Evolutionary conservation across 2,113 vertebrate genomes (phyloP).

Genomic region (Hemiscyllium ocellatum): DNA sequence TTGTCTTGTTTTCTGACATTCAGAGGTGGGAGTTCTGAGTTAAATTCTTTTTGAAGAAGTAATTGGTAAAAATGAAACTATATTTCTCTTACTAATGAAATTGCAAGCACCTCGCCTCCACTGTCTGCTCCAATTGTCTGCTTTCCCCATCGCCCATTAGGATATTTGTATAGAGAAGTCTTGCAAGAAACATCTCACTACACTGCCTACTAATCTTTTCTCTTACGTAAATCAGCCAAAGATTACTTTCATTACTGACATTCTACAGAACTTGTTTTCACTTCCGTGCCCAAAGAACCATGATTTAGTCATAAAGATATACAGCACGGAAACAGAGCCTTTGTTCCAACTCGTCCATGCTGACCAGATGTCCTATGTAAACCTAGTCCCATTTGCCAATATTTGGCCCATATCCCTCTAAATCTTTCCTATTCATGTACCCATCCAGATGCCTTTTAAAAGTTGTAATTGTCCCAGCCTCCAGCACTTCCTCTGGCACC

Average conservation of each 20-base stretch:
- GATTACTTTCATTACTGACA: neutral
- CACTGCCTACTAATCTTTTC: neutral
- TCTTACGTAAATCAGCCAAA: neutral
- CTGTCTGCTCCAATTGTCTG: neutral
- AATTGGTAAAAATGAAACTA: neutral
- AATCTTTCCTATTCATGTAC: no score
- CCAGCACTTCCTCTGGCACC: no score
- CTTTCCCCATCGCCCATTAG: neutral
- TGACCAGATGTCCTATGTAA: no score
- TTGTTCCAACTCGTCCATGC: no score
- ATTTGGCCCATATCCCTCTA: no score
- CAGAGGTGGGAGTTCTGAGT: neutral
- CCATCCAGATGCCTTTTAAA: no score
- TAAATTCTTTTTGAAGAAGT: neutral
- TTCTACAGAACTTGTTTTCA: neutral
- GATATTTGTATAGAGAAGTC: neutral
- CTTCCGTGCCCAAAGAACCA: neutral
- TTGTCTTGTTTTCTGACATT: neutral
- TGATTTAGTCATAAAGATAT: neutral
- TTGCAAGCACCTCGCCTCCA: neutral
- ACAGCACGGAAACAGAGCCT: no score
- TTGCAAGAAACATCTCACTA: neutral
- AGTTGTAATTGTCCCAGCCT: no score
- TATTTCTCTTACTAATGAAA: slow-evolving; percentile 9
- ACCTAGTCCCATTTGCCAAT: no score